These are phyloP conservation scores for Cordilura impudica DNA, from an alignment of 2,888 invertebrate species.

Conservation along the genomic window DNA sequence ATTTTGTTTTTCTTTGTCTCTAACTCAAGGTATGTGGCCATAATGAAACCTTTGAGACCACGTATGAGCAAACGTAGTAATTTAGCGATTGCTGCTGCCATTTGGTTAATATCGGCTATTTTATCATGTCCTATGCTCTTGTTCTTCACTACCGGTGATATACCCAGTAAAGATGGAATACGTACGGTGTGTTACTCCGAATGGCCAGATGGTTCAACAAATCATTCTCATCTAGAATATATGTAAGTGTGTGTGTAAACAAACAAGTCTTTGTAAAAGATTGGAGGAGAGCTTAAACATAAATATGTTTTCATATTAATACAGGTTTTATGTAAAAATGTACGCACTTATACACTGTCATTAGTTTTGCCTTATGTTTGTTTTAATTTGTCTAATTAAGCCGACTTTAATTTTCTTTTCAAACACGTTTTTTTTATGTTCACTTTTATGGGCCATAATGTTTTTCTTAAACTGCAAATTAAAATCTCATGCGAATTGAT, in stretches of 20 bases:
- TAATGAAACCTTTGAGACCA: conserved; percentile 94
- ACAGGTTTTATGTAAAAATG: no score
- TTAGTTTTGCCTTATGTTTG: not conserved
- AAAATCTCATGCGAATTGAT: conserved; percentile 9
- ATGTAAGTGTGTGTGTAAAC: conserved; percentile 81
- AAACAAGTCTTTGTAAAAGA: not conserved
- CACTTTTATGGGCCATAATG: not conserved
- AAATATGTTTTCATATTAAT: no score
- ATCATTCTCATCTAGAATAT: conserved; percentile 85
- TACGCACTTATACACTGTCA: no score
- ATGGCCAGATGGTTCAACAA: conserved; percentile 91
- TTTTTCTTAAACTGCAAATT: not conserved
- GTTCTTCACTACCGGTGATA: conserved; percentile 86
- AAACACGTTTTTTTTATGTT: conserved; percentile 13
- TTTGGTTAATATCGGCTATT: conserved; percentile 89
- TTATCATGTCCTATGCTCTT: conserved; percentile 91
- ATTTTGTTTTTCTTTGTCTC: conserved; percentile 62
- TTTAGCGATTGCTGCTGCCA: conserved; percentile 88
- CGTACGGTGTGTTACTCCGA: conserved; percentile 89
- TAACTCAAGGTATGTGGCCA: conserved; percentile 90
- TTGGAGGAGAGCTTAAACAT: no score
- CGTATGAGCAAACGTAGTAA: conserved; percentile 92
- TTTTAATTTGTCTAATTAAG: conserved; percentile 29
- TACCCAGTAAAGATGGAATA: conserved; percentile 80
- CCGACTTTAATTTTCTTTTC: not conserved